Evolutionary conservation across 1,140 invertebrate species (phyloP).

Genomic region (Centruroides vittatus): DNA sequence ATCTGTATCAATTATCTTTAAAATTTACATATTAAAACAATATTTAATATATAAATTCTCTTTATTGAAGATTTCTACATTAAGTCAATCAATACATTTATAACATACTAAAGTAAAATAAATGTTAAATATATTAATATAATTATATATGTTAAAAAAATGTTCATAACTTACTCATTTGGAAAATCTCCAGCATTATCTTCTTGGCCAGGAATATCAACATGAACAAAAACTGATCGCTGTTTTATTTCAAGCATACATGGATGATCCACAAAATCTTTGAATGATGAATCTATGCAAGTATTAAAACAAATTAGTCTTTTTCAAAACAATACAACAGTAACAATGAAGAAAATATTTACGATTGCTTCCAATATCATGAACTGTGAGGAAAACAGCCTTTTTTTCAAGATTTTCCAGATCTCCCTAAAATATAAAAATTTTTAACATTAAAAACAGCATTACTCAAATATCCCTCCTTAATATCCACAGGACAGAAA

Average conservation of each 20-base stretch:
- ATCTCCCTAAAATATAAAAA: constrained; percentile 45
- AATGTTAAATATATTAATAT: too few species aligned
- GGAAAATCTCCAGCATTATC: constrained; percentile 55
- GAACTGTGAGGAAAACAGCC: constrained; percentile 72
- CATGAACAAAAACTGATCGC: constrained; percentile 71
- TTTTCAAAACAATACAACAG: too few species aligned
- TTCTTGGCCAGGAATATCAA: constrained; percentile 77
- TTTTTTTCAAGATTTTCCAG: constrained; percentile 56
- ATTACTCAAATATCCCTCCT: too few species aligned
- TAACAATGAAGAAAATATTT: constrained; percentile 1
- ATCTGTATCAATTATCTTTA: too few species aligned
- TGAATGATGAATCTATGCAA: constrained; percentile 48
- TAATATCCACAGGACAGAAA: too few species aligned
- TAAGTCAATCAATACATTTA: too few species aligned
- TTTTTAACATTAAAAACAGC: not conserved
- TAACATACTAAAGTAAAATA: too few species aligned
- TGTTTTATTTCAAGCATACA: constrained; percentile 72
- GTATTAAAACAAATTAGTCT: too few species aligned
- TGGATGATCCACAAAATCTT: constrained; percentile 59
- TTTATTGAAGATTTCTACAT: too few species aligned
- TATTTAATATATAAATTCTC: too few species aligned
- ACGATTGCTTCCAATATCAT: constrained; percentile 52
- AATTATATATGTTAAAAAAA: too few species aligned
- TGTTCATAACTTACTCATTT: constrained; percentile 39
- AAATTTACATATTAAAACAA: too few species aligned